These are phyloP conservation scores for Berghia stephanieae DNA, from an alignment of 1,140 invertebrate species.

Conservation along the genomic window DNA sequence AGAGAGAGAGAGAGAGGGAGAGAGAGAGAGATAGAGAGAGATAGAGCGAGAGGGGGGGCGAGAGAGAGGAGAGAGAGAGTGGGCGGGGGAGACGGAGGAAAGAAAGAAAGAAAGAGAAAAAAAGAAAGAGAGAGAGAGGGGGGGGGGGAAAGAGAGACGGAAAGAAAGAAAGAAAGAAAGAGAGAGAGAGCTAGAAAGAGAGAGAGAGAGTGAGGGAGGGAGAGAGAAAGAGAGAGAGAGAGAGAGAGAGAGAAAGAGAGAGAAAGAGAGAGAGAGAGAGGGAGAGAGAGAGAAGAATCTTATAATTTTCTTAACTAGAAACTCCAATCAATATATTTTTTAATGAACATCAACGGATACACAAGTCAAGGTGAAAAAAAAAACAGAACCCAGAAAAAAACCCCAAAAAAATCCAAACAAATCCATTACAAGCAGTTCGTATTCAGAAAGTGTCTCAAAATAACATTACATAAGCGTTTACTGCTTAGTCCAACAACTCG, in stretches of 20 bases:
- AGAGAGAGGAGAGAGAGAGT: neutral
- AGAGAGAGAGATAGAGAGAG: conserved; percentile 8
- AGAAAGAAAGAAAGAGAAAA: neutral
- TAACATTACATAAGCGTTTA: too few relatives aligned
- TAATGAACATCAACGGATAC: too few relatives aligned
- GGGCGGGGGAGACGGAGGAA: neutral
- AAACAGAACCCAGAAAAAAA: too few relatives aligned
- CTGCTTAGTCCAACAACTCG: too few relatives aligned
- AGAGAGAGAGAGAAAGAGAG: neutral
- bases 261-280: neutral
- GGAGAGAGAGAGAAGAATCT: too few relatives aligned
- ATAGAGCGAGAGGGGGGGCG: neutral
- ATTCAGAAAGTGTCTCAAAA: too few relatives aligned
- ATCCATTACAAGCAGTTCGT: too few relatives aligned
- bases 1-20: neutral
- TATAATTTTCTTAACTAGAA: too few relatives aligned
- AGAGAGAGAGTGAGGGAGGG: neutral
- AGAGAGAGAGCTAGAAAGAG: neutral
- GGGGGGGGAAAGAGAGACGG: neutral
- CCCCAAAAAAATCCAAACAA: too few relatives aligned
- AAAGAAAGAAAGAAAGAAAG: neutral
- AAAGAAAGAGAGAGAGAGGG: conserved; percentile 1
- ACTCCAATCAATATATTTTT: too few relatives aligned
- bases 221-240: neutral
- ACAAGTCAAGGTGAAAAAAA: too few relatives aligned